Evolutionary conservation across 1,140 invertebrate species (phyloP).

Genomic region (Drosophila ambigua): DNA sequence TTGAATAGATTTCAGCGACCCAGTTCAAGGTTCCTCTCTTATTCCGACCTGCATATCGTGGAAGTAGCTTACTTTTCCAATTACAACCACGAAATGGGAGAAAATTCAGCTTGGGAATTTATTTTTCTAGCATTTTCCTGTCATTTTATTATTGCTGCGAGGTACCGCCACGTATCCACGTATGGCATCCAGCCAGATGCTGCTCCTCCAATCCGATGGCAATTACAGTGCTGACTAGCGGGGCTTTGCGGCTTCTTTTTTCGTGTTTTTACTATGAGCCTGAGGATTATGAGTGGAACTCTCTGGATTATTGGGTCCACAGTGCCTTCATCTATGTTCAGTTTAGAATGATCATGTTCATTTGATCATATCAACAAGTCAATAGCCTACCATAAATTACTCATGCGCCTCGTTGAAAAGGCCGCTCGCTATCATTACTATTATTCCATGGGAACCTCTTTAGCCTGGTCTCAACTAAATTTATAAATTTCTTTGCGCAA

Average conservation of each 20-base stretch:
- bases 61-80: background rate
- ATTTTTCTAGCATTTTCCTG: conserved; percentile 39
- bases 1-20: too few species aligned
- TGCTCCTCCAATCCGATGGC: conserved; percentile 61
- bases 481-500: background rate
- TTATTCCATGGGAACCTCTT: conserved; percentile 48
- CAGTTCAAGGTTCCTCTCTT: too few species aligned
- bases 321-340: too few species aligned
- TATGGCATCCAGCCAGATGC: conserved; percentile 38
- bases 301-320: too few species aligned
- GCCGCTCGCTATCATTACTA: conserved; percentile 14
- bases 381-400: conserved; percentile 13
- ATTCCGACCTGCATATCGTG: background rate
- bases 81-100: too few species aligned
- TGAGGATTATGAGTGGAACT: conserved; percentile 36
- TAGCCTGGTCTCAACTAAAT: background rate
- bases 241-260: conserved; percentile 30
- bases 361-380: conserved; percentile 29
- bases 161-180: too few species aligned
- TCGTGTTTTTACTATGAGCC: background rate
- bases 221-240: too few species aligned
- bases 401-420: conserved; percentile 32
- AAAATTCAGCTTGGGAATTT: background rate
- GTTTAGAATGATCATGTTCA: too few species aligned
- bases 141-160: too few species aligned